Evolutionary conservation across 2,888 invertebrate genomes (phyloP).

Genomic region (Drosophila maculinotata): DNA sequence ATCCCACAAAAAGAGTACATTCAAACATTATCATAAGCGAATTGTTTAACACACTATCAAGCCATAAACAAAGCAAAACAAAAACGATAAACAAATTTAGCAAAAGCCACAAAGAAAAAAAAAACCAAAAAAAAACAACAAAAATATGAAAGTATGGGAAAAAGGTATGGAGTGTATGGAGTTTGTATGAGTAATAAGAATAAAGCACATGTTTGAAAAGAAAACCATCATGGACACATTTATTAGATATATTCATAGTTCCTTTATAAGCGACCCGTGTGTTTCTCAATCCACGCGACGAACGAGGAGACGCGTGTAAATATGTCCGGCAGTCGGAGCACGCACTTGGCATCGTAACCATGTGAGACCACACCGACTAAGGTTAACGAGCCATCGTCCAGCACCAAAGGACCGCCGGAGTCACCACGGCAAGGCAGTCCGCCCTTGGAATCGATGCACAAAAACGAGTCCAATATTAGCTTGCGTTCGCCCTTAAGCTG

Average conservation of each 20-base stretch:
- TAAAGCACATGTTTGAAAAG: conserved; percentile 85
- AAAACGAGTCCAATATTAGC: conserved; percentile 31
- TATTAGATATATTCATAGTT: neutral
- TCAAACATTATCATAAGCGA: conserved; percentile 61
- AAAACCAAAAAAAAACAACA: conserved; percentile 49
- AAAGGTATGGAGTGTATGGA: conserved; percentile 55
- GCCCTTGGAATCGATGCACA: conserved; percentile 47
- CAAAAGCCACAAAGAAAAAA: conserved; percentile 56
- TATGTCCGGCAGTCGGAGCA: conserved; percentile 51
- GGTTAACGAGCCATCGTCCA: conserved; percentile 41
- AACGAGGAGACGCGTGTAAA: conserved; percentile 51
- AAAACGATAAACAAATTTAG: conserved; percentile 59
- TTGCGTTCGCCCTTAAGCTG: conserved; percentile 25
- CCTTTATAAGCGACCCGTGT: conserved; percentile 26
- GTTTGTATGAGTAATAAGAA: conserved; percentile 81
- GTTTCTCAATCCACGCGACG: conserved; percentile 42
- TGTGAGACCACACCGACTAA: conserved; percentile 68
- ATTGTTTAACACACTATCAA: conserved; percentile 71
- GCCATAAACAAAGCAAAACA: conserved; percentile 49
- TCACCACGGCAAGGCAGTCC: conserved; percentile 64
- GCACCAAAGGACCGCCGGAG: conserved; percentile 61
- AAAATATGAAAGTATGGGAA: conserved; percentile 56
- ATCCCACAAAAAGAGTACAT: conserved; percentile 55
- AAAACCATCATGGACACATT: conserved; percentile 20
- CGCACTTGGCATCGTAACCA: conserved; percentile 53